Evolutionary conservation across 1,140 invertebrate species (phyloP).

Genomic region (Adoxophyes honmai): DNA sequence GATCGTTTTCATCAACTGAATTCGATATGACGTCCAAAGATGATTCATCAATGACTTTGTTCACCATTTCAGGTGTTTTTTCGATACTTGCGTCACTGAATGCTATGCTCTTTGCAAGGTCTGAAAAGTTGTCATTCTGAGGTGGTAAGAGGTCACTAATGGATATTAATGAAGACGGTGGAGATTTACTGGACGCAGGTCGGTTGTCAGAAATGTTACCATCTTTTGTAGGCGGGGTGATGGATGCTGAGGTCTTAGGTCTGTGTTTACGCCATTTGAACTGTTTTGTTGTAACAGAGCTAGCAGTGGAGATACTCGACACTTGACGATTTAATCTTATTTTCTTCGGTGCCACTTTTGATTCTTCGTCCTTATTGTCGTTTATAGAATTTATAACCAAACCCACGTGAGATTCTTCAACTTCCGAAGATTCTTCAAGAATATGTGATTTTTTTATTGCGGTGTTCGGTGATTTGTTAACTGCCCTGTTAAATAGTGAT

Average conservation of each 20-base stretch:
- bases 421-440: background rate
- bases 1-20: background rate
- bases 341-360: constrained; percentile 8
- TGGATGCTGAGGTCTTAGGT: background rate
- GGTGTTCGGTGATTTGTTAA: background rate
- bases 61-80: constrained; percentile 15
- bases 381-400: background rate
- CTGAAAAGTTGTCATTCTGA: background rate
- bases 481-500: background rate
- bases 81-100: constrained; percentile 21
- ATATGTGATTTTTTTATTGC: background rate
- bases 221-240: background rate
- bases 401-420: background rate
- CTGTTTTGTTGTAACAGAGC: constrained; percentile 21
- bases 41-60: constrained; percentile 30
- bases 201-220: too few relatives aligned
- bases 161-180: background rate
- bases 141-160: background rate
- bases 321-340: constrained; percentile 27
- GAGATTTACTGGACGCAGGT: background rate
- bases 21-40: constrained; percentile 34
- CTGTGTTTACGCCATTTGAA: constrained; percentile 32
- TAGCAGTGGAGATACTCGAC: constrained; percentile 3
- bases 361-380: constrained; percentile 22
- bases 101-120: constrained; percentile 1